These are phyloP conservation scores for Phalacrocorax pelagicus DNA, from an alignment of 2,113 vertebrate genomes.

Conservation along the genomic window DNA sequence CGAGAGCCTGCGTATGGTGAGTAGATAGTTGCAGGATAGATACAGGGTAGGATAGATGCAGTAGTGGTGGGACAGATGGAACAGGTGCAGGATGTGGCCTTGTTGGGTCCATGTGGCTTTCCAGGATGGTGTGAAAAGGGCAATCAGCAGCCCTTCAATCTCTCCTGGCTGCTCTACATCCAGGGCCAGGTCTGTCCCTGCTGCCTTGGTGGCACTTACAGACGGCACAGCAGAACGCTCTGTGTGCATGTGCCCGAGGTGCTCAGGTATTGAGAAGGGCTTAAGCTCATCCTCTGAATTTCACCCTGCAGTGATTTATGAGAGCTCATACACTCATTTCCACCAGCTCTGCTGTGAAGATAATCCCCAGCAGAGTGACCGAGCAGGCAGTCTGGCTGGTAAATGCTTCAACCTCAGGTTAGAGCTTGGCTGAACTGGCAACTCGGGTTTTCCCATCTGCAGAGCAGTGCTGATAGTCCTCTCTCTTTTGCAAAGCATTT, in stretches of 20 bases:
- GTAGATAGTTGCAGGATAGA: fast-evolving
- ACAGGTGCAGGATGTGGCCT: not conserved
- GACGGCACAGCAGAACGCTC: not conserved
- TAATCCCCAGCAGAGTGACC: not conserved
- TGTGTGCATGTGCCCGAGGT: fast-evolving
- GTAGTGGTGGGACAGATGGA: fast-evolving
- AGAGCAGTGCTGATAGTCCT: not conserved
- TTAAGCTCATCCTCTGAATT: not conserved
- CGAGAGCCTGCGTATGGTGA: not conserved
- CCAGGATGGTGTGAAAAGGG: not conserved
- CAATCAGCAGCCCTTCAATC: not conserved
- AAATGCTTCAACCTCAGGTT: not conserved
- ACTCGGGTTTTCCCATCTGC: not conserved
- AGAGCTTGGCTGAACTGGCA: not conserved
- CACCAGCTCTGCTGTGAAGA: not conserved
- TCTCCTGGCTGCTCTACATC: not conserved
- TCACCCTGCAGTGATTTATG: not conserved
- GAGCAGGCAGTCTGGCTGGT: not conserved
- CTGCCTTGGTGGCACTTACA: not conserved
- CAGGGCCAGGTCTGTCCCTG: not conserved
- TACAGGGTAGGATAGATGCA: fast-evolving
- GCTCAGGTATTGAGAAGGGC: not conserved
- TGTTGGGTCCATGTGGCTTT: not conserved
- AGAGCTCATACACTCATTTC: not conserved
- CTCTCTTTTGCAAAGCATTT: not conserved